A percentile compares a stretch with the other conserved stretches of the same genome.
These are phyloP conservation scores for Solea senegalensis DNA, from an alignment of 2,113 vertebrate genomes.

Conservation along the genomic window DNA sequence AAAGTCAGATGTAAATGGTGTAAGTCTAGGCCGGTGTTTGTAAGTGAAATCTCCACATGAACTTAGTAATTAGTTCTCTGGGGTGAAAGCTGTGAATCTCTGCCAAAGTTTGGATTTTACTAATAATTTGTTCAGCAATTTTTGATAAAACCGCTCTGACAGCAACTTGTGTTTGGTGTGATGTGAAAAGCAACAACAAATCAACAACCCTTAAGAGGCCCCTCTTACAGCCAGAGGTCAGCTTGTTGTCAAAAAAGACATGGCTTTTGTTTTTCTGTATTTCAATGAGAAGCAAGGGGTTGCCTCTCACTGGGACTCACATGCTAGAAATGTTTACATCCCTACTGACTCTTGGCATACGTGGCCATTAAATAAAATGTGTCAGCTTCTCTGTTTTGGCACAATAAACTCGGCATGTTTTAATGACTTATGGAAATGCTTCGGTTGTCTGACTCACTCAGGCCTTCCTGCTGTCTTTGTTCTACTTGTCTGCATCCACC, in stretches of 20 bases:
- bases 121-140: conserved; percentile 9
- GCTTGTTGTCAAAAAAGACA: conserved; percentile 14
- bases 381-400: conserved; percentile 17
- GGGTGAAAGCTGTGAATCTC: not conserved
- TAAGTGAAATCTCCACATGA: not conserved
- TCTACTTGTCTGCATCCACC: conserved; percentile 54
- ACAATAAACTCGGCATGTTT: conserved; percentile 34
- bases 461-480: conserved; percentile 44
- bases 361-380: conserved; percentile 42
- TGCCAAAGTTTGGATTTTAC: conserved; percentile 4
- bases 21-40: not conserved
- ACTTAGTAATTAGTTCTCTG: conserved; percentile 11
- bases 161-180: conserved; percentile 19
- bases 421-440: conserved; percentile 36
- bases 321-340: conserved; percentile 26
- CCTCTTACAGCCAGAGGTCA: conserved; percentile 16
- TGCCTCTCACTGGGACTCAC: conserved; percentile 1
- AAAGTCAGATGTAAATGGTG: not conserved
- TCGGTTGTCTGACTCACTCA: conserved; percentile 44
- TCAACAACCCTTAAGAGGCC: conserved; percentile 24
- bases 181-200: conserved; percentile 32
- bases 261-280: not conserved
- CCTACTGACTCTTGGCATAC: conserved; percentile 1
- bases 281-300: conserved; percentile 1
- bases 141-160: conserved; percentile 17